Conservation (phyloP, 2,888 invertebrate genomes). For the Chrysodeixis includens region DNA sequence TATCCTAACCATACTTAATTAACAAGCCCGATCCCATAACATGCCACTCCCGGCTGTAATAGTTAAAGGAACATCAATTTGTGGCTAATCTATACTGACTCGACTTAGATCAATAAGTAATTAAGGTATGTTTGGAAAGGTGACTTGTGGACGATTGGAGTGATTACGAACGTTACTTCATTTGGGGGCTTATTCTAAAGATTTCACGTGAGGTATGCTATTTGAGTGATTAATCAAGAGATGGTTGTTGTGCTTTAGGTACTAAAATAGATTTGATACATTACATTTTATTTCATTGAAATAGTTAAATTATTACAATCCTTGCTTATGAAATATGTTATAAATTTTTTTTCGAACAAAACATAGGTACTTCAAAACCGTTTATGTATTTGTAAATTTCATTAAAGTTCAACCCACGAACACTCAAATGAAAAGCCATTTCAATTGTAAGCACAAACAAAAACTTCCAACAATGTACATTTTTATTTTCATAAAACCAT, state of each 20-base stretch:
- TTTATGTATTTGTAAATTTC: conserved; percentile 9
- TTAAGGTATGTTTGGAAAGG: conserved; percentile 31
- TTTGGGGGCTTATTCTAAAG: neutral
- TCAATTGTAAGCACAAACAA: conserved; percentile 22
- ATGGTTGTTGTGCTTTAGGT: too few species aligned
- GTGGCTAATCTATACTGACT: conserved; percentile 47
- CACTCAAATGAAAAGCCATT: conserved; percentile 9
- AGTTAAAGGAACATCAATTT: conserved; percentile 56
- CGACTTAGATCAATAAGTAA: conserved; percentile 42
- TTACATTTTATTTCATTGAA: too few species aligned
- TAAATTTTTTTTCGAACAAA: too few species aligned
- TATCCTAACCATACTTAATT: conserved; percentile 58
- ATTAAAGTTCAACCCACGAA: conserved; percentile 7
- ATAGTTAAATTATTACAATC: too few species aligned
- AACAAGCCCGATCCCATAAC: conserved; percentile 54
- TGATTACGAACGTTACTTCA: neutral
- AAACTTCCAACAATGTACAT: conserved; percentile 19
- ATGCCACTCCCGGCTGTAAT: conserved; percentile 46
- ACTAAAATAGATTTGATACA: too few species aligned
- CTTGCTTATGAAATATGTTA: too few species aligned
- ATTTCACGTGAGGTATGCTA: neutral
- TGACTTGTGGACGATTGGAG: neutral
- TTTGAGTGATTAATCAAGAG: conserved; percentile 7
- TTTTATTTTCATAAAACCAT: conserved; percentile 28
- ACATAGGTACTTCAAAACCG: conserved; percentile 1